Evolutionary conservation across 2,888 invertebrate genomes (phyloP).

Genomic region (Suillia variegata): DNA sequence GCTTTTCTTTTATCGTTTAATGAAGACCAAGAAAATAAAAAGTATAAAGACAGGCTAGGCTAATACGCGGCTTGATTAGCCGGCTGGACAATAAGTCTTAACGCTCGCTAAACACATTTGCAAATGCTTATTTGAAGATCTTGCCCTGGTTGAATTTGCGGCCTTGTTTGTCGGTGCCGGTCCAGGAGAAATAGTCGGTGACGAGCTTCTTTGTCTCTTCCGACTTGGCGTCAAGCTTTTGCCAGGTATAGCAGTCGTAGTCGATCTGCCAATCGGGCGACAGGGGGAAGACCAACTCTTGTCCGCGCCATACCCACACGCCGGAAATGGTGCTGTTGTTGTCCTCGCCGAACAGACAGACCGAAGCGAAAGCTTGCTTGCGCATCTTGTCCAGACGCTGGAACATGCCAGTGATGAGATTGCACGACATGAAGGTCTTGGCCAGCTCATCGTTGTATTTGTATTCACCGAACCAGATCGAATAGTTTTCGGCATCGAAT

Average conservation of each 20-base stretch:
- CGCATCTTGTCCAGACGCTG: slow-evolving; percentile 98
- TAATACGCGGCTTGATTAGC: not conserved
- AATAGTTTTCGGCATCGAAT: slow-evolving; percentile 94
- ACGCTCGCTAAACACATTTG: not conserved
- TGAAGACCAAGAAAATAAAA: not conserved
- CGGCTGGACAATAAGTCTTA: not conserved
- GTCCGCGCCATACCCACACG: slow-evolving; percentile 98
- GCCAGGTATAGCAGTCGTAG: slow-evolving; percentile 96
- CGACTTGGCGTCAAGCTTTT: slow-evolving; percentile 81
- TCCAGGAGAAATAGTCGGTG: slow-evolving; percentile 88
- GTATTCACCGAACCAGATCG: slow-evolving; percentile 97
- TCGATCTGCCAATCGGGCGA: slow-evolving; percentile 95
- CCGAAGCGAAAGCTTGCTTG: slow-evolving; percentile 93
- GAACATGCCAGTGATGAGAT: slow-evolving; percentile 96
- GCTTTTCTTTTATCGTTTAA: not conserved
- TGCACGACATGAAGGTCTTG: slow-evolving; percentile 97
- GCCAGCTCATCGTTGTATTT: slow-evolving; percentile 91
- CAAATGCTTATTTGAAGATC: slow-evolving; percentile 85
- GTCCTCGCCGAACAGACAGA: slow-evolving; percentile 91
- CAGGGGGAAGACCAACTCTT: slow-evolving; percentile 88
- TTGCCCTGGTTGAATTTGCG: slow-evolving; percentile 98
- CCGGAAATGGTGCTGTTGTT: slow-evolving; percentile 93
- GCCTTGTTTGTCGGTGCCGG: slow-evolving; percentile 82
- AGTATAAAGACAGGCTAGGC: not conserved
- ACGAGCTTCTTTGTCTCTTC: slow-evolving; percentile 86